Percentiles rank a stretch among this genome's conserved stretches.
phyloP scores from a whole-genome alignment of 2,888 invertebrate genomes.

The Cantharis flavilabris region DNA sequence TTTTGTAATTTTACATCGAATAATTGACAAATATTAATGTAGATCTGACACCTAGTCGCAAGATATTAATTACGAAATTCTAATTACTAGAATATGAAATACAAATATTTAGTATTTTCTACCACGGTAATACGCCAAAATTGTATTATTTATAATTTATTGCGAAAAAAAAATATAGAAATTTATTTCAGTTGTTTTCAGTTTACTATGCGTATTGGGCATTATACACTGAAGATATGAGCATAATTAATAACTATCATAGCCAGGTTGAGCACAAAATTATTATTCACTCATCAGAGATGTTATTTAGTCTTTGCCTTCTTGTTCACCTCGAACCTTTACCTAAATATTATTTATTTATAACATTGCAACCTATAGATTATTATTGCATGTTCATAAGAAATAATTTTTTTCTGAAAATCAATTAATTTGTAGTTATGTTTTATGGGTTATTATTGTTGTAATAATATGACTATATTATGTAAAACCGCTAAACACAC shows the following conservation, averaged over 20 bases:
- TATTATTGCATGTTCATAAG: neutral
- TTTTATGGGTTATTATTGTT: neutral
- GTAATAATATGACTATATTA: neutral
- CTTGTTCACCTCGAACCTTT: neutral
- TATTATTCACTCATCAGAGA: neutral
- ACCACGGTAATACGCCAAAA: neutral
- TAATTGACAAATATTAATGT: neutral
- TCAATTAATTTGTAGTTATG: neutral
- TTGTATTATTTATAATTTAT: neutral
- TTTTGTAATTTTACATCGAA: constrained; percentile 5
- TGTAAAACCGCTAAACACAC: neutral
- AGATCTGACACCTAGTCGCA: neutral
- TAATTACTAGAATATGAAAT: neutral
- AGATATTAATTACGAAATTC: neutral
- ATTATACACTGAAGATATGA: neutral
- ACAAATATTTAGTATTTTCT: neutral
- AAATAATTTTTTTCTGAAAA: neutral
- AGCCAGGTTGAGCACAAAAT: neutral
- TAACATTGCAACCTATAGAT: neutral
- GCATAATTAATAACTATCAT: neutral
- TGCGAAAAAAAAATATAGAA: neutral
- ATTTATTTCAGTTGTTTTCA: neutral
- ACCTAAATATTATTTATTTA: neutral
- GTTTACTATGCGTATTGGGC: neutral
- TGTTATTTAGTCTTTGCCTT: neutral